Conservation (phyloP, 2,888 invertebrate genomes). For the Arge pagana region DNA sequence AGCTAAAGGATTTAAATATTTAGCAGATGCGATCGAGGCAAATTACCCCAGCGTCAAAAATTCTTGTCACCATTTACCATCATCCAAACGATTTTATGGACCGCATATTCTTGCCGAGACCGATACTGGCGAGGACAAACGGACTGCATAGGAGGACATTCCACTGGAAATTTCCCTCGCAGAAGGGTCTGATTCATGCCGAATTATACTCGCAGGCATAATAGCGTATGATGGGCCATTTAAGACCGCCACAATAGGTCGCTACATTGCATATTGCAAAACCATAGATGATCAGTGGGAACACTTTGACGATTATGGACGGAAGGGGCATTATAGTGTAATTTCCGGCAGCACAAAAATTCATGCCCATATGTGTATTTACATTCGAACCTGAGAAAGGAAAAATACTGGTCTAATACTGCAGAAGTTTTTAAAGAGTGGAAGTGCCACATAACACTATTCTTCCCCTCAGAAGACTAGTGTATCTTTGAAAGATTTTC, state of each 20-base stretch:
- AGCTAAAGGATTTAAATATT: neutral
- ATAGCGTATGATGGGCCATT: neutral
- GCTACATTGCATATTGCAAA: neutral
- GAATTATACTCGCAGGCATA: neutral
- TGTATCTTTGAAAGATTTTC: too few species aligned
- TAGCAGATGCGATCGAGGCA: neutral
- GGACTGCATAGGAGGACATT: neutral
- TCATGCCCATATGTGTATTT: constrained; percentile 6
- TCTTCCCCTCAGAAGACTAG: too few species aligned
- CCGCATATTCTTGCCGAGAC: neutral
- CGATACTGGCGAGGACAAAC: constrained; percentile 1
- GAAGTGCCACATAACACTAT: too few species aligned
- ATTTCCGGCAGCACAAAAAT: neutral
- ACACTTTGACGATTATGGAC: neutral
- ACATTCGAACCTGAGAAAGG: constrained; percentile 12
- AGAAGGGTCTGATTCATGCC: neutral
- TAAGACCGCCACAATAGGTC: too few species aligned
- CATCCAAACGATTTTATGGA: neutral
- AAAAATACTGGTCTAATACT: too few species aligned
- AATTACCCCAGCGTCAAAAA: neutral
- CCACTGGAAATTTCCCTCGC: neutral
- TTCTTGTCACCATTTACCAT: neutral
- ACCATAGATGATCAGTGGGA: neutral
- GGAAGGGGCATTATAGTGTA: too few species aligned
- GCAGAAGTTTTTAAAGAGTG: too few species aligned